Evolutionary conservation across 2,797 vertebrate genomes (phyloP).

Genomic region (Chelon auratus): DNA sequence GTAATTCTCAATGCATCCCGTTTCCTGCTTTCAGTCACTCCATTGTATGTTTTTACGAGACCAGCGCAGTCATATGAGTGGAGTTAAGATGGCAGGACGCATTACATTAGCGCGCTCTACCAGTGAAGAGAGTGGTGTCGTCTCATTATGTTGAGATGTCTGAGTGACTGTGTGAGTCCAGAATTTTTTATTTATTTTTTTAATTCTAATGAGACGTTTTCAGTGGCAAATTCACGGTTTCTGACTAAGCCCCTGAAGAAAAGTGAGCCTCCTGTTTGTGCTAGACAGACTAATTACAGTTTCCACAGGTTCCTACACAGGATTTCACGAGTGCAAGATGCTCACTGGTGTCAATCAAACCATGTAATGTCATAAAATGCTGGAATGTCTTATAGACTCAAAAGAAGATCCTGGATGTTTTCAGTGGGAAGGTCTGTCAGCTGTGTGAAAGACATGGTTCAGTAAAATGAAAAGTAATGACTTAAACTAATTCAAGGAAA

Average conservation of each 20-base stretch:
- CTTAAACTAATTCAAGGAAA: not conserved
- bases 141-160: slow-evolving; percentile 3
- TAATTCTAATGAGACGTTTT: slow-evolving; percentile 12
- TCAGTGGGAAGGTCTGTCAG: not conserved
- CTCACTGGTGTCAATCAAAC: not conserved
- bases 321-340: not conserved
- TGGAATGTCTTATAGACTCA: not conserved
- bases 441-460: not conserved
- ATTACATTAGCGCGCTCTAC: slow-evolving; percentile 29
- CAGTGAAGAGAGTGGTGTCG: slow-evolving; percentile 14
- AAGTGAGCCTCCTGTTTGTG: not conserved
- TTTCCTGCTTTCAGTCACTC: slow-evolving; percentile 13
- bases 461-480: not conserved
- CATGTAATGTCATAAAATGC: not conserved
- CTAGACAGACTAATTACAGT: not conserved
- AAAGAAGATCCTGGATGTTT: not conserved
- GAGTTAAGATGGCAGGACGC: slow-evolving; percentile 14
- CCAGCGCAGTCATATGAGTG: slow-evolving; percentile 34
- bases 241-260: not conserved
- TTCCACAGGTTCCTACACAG: not conserved
- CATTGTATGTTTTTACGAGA: slow-evolving; percentile 7
- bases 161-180: not conserved
- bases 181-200: not conserved
- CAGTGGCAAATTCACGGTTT: not conserved
- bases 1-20: slow-evolving; percentile 9